A percentile compares a stretch with the other conserved stretches of the same genome.
Evolutionary conservation across 2,888 invertebrate species (phyloP).

Genomic region (Scaptomyza tumidula): DNA sequence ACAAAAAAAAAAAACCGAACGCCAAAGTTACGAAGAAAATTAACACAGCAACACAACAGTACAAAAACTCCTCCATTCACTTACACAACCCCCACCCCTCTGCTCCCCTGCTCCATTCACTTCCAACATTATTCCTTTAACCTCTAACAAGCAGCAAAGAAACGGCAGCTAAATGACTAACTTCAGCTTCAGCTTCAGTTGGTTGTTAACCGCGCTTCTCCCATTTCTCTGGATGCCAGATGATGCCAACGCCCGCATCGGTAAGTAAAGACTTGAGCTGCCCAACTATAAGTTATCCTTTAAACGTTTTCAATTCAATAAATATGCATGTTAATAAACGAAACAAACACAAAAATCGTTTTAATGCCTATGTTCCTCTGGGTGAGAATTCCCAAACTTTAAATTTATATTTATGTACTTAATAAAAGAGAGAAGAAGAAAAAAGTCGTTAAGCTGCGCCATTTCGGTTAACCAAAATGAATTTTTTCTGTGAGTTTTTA

Average conservation of each 20-base stretch:
- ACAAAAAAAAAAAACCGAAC: constrained; percentile 28
- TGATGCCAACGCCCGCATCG: constrained; percentile 82
- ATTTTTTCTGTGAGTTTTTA: constrained; percentile 10
- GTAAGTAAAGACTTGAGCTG: constrained; percentile 69
- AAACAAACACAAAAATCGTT: not conserved
- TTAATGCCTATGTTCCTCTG: not conserved
- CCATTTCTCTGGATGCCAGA: constrained; percentile 73
- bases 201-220: constrained; percentile 64
- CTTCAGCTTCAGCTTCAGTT: constrained; percentile 56
- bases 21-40: constrained; percentile 58
- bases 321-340: not conserved
- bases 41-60: constrained; percentile 19
- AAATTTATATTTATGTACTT: constrained; percentile 9
- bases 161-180: constrained; percentile 60
- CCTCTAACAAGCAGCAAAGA: constrained; percentile 8
- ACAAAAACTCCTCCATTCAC: constrained; percentile 18
- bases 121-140: not conserved
- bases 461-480: constrained; percentile 5
- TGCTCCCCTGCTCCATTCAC: not conserved
- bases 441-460: constrained; percentile 7
- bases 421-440: constrained; percentile 12
- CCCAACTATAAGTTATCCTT: constrained; percentile 35
- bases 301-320: not conserved
- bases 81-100: too few relatives aligned
- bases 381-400: constrained; percentile 1